These are phyloP conservation scores for Epinephelus malabaricus DNA, from an alignment of 2,797 vertebrate genomes.

Conservation along the genomic window DNA sequence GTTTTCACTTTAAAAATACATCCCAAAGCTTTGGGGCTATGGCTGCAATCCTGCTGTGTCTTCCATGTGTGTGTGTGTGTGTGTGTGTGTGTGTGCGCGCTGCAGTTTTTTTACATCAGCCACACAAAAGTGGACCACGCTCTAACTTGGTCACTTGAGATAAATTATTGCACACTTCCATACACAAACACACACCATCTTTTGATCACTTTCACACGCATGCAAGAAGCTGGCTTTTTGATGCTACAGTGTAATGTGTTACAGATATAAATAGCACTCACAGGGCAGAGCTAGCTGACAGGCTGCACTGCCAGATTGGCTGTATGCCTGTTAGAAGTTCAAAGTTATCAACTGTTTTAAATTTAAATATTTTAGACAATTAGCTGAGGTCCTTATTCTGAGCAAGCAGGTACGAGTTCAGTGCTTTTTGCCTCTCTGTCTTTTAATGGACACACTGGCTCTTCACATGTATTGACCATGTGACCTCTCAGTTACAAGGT, in stretches of 20 bases:
- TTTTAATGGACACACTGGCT: not conserved
- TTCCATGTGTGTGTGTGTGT: not conserved
- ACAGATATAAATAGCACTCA: conserved; percentile 45
- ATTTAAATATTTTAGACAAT: conserved; percentile 22
- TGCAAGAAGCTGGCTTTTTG: conserved; percentile 42
- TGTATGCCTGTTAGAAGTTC: conserved; percentile 30
- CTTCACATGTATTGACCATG: not conserved
- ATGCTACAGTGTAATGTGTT: conserved; percentile 44
- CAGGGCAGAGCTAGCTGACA: conserved; percentile 19
- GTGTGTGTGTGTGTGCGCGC: not conserved
- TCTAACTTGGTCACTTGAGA: conserved; percentile 38
- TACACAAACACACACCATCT: conserved; percentile 30
- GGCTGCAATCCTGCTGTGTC: conserved; percentile 30
- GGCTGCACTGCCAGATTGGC: conserved; percentile 14
- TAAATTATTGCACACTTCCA: conserved; percentile 47
- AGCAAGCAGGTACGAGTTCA: not conserved
- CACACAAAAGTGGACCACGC: conserved; percentile 50
- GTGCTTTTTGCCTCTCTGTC: not conserved
- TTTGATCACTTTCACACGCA: conserved; percentile 56
- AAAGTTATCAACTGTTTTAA: conserved; percentile 28
- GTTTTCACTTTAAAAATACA: conserved; percentile 59
- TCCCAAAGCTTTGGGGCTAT: conserved; percentile 20
- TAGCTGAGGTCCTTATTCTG: conserved; percentile 7
- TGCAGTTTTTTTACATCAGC: conserved; percentile 48
- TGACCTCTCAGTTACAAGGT: not conserved